These are phyloP conservation scores for Styela clava DNA, from an alignment of 23 tunicate genomes.

Conservation along the genomic window DNA sequence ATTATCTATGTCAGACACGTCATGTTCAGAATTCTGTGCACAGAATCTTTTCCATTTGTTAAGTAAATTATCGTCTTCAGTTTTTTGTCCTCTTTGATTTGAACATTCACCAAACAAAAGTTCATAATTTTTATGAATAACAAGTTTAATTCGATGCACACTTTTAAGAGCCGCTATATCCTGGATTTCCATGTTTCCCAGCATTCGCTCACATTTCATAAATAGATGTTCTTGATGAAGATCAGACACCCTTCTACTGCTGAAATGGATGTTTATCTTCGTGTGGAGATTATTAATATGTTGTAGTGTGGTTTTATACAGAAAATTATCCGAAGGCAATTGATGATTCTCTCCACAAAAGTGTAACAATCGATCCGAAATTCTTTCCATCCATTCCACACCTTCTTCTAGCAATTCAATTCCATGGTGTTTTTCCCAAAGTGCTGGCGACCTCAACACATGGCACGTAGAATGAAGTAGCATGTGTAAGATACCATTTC, in stretches of 20 bases:
- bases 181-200: neutral
- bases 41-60: neutral
- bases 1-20: neutral
- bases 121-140: neutral
- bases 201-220: neutral
- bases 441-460: neutral
- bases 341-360: neutral
- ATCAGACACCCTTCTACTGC: neutral
- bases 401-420: slow-evolving; percentile 3
- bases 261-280: neutral
- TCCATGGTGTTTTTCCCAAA: slow-evolving; percentile 9
- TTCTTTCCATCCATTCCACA: neutral
- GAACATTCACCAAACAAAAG: neutral
- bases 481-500: neutral
- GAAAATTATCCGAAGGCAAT: neutral
- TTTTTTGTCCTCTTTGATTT: neutral
- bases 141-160: neutral
- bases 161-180: neutral
- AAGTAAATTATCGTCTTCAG: neutral
- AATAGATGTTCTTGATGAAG: neutral
- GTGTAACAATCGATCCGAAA: neutral
- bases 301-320: neutral
- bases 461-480: neutral
- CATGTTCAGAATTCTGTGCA: neutral
- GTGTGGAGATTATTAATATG: neutral